Percentiles rank a stretch among this genome's conserved stretches.
phyloP scores from a whole-genome alignment of 2,888 invertebrate species.

The Carterocephalus palaemon region DNA sequence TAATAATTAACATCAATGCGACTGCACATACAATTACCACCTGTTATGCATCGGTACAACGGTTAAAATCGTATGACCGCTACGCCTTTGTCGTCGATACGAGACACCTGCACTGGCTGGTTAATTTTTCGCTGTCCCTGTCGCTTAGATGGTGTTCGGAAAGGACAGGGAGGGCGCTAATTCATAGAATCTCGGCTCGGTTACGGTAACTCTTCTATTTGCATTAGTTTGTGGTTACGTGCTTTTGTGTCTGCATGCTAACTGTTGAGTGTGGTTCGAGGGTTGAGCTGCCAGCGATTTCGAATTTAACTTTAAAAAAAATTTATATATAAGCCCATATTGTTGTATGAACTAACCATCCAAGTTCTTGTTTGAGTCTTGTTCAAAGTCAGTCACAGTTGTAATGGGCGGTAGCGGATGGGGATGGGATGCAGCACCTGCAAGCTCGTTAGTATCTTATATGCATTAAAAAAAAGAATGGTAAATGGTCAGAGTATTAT shows the following conservation, averaged over 20 bases:
- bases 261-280: constrained; percentile 13
- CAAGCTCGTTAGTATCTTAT: too few species aligned
- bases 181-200: constrained; percentile 49
- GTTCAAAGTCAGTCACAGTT: too few species aligned
- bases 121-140: constrained; percentile 33
- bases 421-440: too few species aligned
- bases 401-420: too few species aligned
- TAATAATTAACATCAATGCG: constrained; percentile 31
- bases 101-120: constrained; percentile 35
- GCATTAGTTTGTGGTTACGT: constrained; percentile 35
- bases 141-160: constrained; percentile 33
- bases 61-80: constrained; percentile 25
- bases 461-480: too few species aligned
- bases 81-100: constrained; percentile 34
- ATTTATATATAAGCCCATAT: too few species aligned
- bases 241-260: constrained; percentile 31
- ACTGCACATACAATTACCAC: constrained; percentile 10
- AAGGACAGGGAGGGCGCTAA: constrained; percentile 51
- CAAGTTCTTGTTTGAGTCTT: too few species aligned
- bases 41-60: constrained; percentile 20
- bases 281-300: constrained; percentile 1
- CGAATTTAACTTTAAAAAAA: not conserved
- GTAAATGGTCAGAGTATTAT: too few species aligned
- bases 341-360: too few species aligned
- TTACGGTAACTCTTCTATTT: constrained; percentile 32